phyloP scores from a whole-genome alignment of 1,140 invertebrate genomes.

The Ephestia elutella region DNA sequence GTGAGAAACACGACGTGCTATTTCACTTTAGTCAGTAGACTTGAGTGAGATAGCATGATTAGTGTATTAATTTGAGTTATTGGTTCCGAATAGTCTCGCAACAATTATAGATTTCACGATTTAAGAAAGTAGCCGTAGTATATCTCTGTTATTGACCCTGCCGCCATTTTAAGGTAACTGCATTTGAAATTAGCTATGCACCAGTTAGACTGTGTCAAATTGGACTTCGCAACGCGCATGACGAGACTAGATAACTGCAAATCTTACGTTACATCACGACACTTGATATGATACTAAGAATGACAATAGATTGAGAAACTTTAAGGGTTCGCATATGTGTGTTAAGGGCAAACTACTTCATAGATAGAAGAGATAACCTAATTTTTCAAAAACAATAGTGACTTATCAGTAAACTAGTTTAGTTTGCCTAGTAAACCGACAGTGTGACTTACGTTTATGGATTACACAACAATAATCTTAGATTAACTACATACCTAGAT shows the following conservation, averaged over 20 bases:
- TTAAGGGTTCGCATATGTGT: neutral
- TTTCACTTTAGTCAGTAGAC: no score
- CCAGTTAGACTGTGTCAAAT: neutral
- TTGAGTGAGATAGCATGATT: no score
- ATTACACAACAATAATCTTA: no score
- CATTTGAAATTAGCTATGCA: conserved; percentile 3
- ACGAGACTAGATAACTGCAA: conserved; percentile 4
- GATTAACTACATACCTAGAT: no score
- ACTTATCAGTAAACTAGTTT: neutral
- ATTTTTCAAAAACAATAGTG: neutral
- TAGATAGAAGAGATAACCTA: neutral
- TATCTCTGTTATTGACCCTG: neutral
- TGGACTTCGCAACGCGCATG: conserved; percentile 1
- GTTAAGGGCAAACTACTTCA: neutral
- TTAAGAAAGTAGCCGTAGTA: neutral
- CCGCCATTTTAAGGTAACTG: neutral
- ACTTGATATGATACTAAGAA: neutral
- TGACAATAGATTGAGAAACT: conserved; percentile 2
- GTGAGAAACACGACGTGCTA: no score
- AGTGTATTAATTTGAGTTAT: neutral
- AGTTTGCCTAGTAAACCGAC: neutral
- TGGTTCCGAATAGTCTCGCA: neutral
- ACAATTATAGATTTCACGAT: neutral
- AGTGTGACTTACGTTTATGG: no score
- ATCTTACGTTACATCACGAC: neutral